Conservation (phyloP, 2,797 vertebrate genomes). For the Eulemur rubriventer region DNA sequence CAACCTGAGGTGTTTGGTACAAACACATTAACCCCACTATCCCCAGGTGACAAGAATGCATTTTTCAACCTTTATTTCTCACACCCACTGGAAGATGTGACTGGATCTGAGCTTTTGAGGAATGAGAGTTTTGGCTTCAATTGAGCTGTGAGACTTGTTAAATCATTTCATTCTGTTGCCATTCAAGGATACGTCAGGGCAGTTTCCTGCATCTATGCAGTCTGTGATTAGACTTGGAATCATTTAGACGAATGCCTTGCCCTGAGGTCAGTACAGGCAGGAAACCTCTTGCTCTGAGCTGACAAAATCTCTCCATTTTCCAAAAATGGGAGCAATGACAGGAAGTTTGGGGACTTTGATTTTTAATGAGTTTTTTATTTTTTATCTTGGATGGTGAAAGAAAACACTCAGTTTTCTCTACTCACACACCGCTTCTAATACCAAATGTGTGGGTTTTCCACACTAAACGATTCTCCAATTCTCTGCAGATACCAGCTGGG, state of each 20-base stretch:
- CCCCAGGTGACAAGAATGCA: not conserved
- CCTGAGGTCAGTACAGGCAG: not conserved
- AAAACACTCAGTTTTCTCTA: not conserved
- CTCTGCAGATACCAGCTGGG: not conserved
- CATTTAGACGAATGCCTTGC: not conserved
- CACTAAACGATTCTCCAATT: not conserved
- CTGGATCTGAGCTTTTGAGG: not conserved
- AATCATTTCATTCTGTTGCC: not conserved
- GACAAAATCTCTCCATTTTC: not conserved
- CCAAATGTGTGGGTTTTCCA: not conserved
- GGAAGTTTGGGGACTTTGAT: not conserved
- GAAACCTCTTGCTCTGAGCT: not conserved
- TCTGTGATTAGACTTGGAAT: not conserved
- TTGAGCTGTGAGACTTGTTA: not conserved
- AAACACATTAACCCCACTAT: not conserved
- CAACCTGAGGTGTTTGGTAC: not conserved
- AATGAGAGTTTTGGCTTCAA: not conserved
- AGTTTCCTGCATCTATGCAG: not conserved
- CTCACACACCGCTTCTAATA: not conserved
- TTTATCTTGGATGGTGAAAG: not conserved
- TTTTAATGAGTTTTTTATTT: not conserved
- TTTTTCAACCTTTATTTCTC: conserved; percentile 5
- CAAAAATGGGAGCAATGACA: not conserved
- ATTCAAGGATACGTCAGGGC: not conserved
- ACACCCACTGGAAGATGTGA: not conserved